Base-by-base conservation (phyloP, 1,140 invertebrate genomes). In the Trichonephila inaurata region DNA sequence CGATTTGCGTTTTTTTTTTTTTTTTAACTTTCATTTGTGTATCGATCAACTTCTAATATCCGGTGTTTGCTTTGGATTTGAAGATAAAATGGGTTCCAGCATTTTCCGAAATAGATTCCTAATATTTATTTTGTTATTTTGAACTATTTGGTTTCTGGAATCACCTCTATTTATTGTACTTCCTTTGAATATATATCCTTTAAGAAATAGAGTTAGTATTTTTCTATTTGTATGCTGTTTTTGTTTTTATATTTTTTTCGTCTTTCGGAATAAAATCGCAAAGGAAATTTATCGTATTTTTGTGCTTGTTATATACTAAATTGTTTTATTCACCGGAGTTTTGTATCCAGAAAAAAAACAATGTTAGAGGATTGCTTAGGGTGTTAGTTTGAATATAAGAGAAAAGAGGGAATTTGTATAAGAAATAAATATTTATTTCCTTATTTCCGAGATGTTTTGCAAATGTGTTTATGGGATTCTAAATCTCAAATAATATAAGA, bases 1-100 rank as follows among this genome's bases (percentile, higher is more conserved):
- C 58, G 72, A 85, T 85, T 85, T 85, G 82, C 24, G 82, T 10
- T 60, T 28, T 85, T 85, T 85, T n/a, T n/a, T n/a, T n/a, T n/a
- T 85, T 85, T 44, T 19, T 24, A 24, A 85, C 4, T 58, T 60
- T 24, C 44, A 85, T 85, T 85, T 60, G 44, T 19, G n/a, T 85
- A 77, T 77, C 72, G 72, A 77, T 51, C 82, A 7, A 6, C n/a
- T 12, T 40, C 85, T 88, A 64, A 88, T 88, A 88, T 64, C 85
- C 85, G 2, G 28, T 88, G 60, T 64, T 88, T 88, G 61, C 33
- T 85, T 51, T 24, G 44, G 44, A 85, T 60, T 85, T 12, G 18
- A n/a, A 85, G 82, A 85, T 58, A 51, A 58, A 33, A 60, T 85
- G 82, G 44, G 21, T 58, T 77, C 33, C 72, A 33, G 28, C 14